phyloP scores from a whole-genome alignment of 2,113 vertebrate genomes.

The Nerophis lumbriciformis region DNA sequence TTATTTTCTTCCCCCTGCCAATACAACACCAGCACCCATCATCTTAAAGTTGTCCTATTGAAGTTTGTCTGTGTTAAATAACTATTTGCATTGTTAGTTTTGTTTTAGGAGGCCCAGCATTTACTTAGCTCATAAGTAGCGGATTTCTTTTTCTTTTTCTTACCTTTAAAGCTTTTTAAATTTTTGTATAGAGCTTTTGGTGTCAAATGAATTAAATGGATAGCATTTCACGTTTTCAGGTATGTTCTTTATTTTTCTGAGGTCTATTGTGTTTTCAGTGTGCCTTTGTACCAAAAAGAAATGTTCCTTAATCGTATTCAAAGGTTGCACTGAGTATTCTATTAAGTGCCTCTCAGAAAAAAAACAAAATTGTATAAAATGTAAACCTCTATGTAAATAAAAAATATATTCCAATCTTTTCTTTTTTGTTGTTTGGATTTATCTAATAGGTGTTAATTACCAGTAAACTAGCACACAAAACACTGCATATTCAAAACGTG shows the following conservation, averaged over 20 bases:
- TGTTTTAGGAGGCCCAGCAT: slow-evolving; percentile 22
- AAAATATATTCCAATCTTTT: slow-evolving; percentile 48
- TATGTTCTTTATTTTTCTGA: slow-evolving; percentile 15
- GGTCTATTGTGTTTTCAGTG: slow-evolving; percentile 15
- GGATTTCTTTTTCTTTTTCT: slow-evolving; percentile 23
- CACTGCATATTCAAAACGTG: no score
- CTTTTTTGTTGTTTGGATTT: not conserved
- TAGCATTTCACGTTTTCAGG: slow-evolving; percentile 11
- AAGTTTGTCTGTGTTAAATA: slow-evolving; percentile 15
- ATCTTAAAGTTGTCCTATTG: slow-evolving; percentile 10
- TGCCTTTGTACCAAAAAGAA: slow-evolving; percentile 52
- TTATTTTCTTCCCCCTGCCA: not conserved
- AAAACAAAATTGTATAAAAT: slow-evolving; percentile 27
- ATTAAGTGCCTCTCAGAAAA: slow-evolving; percentile 64
- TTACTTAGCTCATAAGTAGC: slow-evolving; percentile 1
- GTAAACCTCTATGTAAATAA: slow-evolving; percentile 71
- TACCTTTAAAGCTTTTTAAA: slow-evolving; percentile 18
- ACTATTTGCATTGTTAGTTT: slow-evolving; percentile 4
- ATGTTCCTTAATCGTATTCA: slow-evolving; percentile 14
- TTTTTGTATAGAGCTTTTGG: not conserved
- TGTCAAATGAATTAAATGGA: not conserved
- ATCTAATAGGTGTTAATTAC: not conserved
- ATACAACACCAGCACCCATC: no score
- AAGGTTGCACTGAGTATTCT: slow-evolving; percentile 35
- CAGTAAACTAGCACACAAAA: no score